Conservation (phyloP, 2,888 invertebrate genomes). For the Meteorus cinctellus region DNA sequence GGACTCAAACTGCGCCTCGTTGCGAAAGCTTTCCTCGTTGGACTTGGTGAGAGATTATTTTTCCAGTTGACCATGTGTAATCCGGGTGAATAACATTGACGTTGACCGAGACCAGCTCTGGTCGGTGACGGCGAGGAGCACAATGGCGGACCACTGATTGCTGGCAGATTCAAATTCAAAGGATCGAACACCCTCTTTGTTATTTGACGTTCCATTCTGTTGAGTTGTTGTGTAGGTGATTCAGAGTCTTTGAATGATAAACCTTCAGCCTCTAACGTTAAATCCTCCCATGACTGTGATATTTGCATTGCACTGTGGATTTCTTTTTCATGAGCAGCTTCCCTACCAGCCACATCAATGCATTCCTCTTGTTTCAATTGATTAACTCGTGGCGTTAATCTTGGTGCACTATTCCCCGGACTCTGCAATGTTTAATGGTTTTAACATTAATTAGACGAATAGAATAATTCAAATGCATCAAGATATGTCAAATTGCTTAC, state of each 20-base stretch:
- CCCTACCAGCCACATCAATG: conserved; percentile 87
- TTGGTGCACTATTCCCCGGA: conserved; percentile 75
- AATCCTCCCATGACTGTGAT: conserved; percentile 95
- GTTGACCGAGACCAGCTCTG: conserved; percentile 73
- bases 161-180: conserved; percentile 71
- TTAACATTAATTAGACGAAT: not conserved
- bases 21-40: conserved; percentile 87
- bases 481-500: conserved; percentile 74
- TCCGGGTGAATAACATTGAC: conserved; percentile 77
- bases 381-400: conserved; percentile 88
- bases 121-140: conserved; percentile 80
- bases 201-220: conserved; percentile 61
- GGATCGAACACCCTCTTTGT: conserved; percentile 71
- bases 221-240: conserved; percentile 63
- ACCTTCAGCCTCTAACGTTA: conserved; percentile 82
- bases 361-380: conserved; percentile 93
- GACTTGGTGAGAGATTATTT: conserved; percentile 84
- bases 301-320: conserved; percentile 94
- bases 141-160: conserved; percentile 74
- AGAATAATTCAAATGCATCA: not conserved
- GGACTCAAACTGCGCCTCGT: conserved; percentile 90
- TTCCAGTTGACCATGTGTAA: conserved; percentile 75
- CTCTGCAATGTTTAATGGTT: conserved; percentile 67
- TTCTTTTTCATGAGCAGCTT: conserved; percentile 93
- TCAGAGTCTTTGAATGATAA: conserved; percentile 72